Evolutionary conservation across 2,888 invertebrate genomes (phyloP).

Genomic region (Drosophila silvestris): DNA sequence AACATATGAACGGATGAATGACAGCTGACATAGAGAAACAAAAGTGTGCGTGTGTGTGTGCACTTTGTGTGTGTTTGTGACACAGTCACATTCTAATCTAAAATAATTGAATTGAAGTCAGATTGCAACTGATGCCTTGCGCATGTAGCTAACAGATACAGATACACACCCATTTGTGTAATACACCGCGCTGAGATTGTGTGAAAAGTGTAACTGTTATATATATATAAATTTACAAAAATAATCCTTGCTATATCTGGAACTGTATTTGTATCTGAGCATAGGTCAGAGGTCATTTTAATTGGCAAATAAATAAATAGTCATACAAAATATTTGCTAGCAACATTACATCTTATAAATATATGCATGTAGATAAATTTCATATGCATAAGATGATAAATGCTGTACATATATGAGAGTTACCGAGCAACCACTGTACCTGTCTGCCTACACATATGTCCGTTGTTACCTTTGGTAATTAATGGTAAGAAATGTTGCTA

Average conservation of each 20-base stretch:
- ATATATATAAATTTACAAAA: constrained; percentile 1
- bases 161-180: constrained; percentile 32
- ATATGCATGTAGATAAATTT: neutral
- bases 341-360: neutral
- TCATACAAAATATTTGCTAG: neutral
- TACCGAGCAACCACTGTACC: neutral
- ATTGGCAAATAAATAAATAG: neutral
- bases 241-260: constrained; percentile 5
- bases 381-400: neutral
- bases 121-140: constrained; percentile 78
- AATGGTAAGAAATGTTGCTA: constrained; percentile 67
- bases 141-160: constrained; percentile 45
- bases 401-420: neutral
- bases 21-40: constrained; percentile 81
- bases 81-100: constrained; percentile 82
- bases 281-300: neutral
- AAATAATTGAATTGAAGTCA: constrained; percentile 81
- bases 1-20: constrained; percentile 74
- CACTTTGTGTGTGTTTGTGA: constrained; percentile 51
- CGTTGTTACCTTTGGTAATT: constrained; percentile 59
- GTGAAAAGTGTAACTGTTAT: constrained; percentile 57
- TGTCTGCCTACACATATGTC: constrained; percentile 49
- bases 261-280: constrained; percentile 15
- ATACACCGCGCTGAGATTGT: constrained; percentile 40
- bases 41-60: constrained; percentile 37